Percentiles rank a stretch among this genome's conserved stretches.
phyloP scores from a whole-genome alignment of 2,888 invertebrate species.

The Synergus umbraculus region DNA sequence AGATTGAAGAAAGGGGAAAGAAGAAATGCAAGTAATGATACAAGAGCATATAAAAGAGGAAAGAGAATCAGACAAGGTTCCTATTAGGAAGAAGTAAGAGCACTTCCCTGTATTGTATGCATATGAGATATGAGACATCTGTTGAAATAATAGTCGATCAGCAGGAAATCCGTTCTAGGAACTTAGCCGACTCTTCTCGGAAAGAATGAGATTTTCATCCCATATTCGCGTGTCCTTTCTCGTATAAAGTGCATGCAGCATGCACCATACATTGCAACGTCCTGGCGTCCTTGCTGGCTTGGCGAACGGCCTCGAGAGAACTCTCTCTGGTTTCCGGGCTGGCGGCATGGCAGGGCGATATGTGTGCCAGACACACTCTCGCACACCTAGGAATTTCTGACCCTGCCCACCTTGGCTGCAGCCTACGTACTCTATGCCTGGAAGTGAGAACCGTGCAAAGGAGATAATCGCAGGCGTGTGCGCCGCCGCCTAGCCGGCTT shows the following conservation, averaged over 20 bases:
- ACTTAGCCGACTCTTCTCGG: constrained; percentile 7
- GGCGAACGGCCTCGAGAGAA: constrained; percentile 70
- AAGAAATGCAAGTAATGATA: constrained; percentile 3
- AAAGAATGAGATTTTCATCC: constrained; percentile 20
- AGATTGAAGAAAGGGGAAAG: not conserved
- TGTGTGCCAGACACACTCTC: constrained; percentile 66
- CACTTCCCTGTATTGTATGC: constrained; percentile 30
- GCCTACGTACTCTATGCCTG: constrained; percentile 55
- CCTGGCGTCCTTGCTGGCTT: constrained; percentile 68
- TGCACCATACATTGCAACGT: constrained; percentile 41
- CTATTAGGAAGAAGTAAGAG: constrained; percentile 1
- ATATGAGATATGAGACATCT: constrained; percentile 14
- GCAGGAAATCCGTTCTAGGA: constrained; percentile 12
- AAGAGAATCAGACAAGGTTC: constrained; percentile 13
- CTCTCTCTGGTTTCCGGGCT: constrained; percentile 66
- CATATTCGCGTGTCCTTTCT: constrained; percentile 27
- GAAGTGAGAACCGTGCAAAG: constrained; percentile 43
- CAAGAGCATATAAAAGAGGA: not conserved
- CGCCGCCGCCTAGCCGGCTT: constrained; percentile 37
- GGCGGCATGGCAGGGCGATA: constrained; percentile 59
- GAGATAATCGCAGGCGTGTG: constrained; percentile 47
- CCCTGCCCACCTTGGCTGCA: constrained; percentile 69
- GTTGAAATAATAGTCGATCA: constrained; percentile 24
- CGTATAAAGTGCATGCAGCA: not conserved
- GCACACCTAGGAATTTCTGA: constrained; percentile 71